Percentiles rank a stretch among this genome's conserved stretches.
These are phyloP conservation scores for Nothocercus julius DNA, from an alignment of 2,113 vertebrate genomes.

Conservation along the genomic window DNA sequence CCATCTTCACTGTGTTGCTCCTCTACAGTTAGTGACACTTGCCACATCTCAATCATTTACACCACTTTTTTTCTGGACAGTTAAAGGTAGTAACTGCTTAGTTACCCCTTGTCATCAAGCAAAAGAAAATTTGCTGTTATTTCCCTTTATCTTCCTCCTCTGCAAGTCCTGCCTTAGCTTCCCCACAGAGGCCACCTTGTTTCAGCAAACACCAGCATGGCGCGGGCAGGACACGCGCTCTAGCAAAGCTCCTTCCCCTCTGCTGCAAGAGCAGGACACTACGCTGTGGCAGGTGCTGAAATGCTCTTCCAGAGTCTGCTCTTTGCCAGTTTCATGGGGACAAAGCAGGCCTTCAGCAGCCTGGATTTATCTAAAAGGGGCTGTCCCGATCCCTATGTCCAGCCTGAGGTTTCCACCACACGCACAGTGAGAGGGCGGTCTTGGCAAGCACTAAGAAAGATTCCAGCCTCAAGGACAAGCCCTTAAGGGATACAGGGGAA, in stretches of 20 bases:
- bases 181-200: background rate
- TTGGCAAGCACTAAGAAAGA: background rate
- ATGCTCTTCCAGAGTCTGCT: background rate
- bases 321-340: background rate
- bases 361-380: background rate
- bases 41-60: background rate
- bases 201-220: background rate
- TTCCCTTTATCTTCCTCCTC: background rate
- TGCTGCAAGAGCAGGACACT: background rate
- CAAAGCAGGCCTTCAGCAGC: background rate
- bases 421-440: fast-evolving
- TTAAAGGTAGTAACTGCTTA: background rate
- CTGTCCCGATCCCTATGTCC: background rate
- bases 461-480: background rate
- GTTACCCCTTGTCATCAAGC: background rate
- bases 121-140: background rate
- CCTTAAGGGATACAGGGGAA: background rate
- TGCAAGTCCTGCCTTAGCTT: background rate
- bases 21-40: background rate
- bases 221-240: background rate
- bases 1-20: background rate
- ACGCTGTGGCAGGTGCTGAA: background rate
- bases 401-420: background rate
- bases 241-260: background rate
- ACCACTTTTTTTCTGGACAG: background rate